A percentile compares a stretch with the other conserved stretches of the same genome.
These are phyloP conservation scores for Agrotis clavis DNA, from an alignment of 2,888 invertebrate genomes.

Conservation along the genomic window DNA sequence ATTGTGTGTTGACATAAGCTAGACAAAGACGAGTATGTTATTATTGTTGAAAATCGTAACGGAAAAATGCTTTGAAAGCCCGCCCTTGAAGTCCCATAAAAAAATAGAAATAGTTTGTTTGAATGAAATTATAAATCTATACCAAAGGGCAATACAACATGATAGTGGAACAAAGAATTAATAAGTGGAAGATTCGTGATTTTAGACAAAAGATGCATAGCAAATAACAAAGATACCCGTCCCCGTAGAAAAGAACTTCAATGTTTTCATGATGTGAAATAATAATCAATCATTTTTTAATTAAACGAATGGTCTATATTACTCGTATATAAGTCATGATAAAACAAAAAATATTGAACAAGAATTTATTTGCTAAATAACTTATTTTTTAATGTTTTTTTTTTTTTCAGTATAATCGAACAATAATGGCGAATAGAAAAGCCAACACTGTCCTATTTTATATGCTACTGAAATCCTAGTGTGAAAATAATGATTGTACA, in stretches of 20 bases:
- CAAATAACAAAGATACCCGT: not conserved
- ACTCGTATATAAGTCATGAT: too few relatives aligned
- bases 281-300: too few relatives aligned
- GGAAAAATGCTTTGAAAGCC: not conserved
- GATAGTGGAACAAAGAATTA: not conserved
- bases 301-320: too few relatives aligned
- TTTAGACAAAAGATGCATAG: not conserved
- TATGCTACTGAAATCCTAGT: too few relatives aligned
- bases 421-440: too few relatives aligned
- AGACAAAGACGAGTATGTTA: not conserved
- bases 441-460: too few relatives aligned
- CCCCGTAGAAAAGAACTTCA: not conserved
- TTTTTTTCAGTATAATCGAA: too few relatives aligned
- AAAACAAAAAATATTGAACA: too few relatives aligned
- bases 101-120: not conserved
- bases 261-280: too few relatives aligned
- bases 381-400: too few relatives aligned
- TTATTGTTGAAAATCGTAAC: not conserved
- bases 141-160: not conserved
- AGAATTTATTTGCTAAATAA: too few relatives aligned
- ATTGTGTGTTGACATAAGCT: not conserved
- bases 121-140: not conserved
- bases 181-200: not conserved
- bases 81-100: not conserved
- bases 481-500: too few relatives aligned